Evolutionary conservation across 2,888 invertebrate genomes (phyloP).

Genomic region (Notocelia uddmanniana): DNA sequence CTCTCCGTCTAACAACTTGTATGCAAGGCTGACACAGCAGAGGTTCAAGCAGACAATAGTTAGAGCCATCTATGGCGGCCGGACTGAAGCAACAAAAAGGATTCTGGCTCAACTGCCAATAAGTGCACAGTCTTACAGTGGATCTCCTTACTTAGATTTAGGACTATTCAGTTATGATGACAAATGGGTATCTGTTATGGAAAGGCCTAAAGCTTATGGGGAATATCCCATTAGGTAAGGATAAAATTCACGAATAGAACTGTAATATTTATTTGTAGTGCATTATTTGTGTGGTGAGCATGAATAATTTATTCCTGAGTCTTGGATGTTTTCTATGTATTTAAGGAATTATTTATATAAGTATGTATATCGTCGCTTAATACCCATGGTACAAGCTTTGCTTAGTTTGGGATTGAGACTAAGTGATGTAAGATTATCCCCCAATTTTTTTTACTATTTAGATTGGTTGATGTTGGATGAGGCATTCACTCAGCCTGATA

Average conservation of each 20-base stretch:
- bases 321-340: too few species aligned
- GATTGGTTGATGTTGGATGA: too few species aligned
- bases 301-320: too few species aligned
- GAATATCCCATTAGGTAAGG: conserved; percentile 95
- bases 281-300: too few species aligned
- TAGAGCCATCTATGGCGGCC: conserved; percentile 95
- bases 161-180: conserved; percentile 97
- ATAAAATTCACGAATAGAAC: not conserved
- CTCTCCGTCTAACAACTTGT: conserved; percentile 95
- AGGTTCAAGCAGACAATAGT: conserved; percentile 96
- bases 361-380: too few species aligned
- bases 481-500: too few species aligned
- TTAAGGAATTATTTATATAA: too few species aligned
- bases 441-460: too few species aligned
- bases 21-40: conserved; percentile 89
- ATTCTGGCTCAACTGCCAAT: conserved; percentile 96
- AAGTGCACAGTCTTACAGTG: conserved; percentile 96
- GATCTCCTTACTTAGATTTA: conserved; percentile 96
- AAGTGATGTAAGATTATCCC: too few species aligned
- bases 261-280: too few species aligned
- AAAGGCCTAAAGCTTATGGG: conserved; percentile 96
- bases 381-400: too few species aligned
- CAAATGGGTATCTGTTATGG: conserved; percentile 97
- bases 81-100: conserved; percentile 95
- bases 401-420: too few species aligned